These are phyloP conservation scores for Stenichneumon culpator DNA, from an alignment of 2,888 invertebrate species.

Conservation along the genomic window DNA sequence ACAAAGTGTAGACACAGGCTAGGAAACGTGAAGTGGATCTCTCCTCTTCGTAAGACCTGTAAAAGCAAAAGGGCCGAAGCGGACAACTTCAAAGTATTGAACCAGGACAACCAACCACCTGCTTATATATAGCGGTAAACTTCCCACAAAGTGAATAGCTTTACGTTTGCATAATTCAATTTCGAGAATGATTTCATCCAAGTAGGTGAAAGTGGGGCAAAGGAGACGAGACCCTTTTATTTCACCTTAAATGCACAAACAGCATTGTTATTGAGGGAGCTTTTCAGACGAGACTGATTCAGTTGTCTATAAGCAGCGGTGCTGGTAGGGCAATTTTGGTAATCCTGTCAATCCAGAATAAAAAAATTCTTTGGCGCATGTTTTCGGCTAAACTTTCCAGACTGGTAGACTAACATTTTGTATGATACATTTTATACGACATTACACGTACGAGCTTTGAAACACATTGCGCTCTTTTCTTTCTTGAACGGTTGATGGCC, in stretches of 20 bases:
- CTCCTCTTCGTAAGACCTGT: background rate
- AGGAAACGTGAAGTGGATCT: constrained; percentile 1
- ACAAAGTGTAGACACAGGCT: background rate
- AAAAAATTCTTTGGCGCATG: no score
- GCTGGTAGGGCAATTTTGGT: background rate
- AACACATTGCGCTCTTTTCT: background rate
- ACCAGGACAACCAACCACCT: constrained; percentile 7
- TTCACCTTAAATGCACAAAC: background rate
- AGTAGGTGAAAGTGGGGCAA: background rate
- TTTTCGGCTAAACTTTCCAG: no score
- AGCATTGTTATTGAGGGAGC: background rate
- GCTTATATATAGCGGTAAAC: background rate
- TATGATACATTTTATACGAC: background rate
- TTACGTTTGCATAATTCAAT: background rate
- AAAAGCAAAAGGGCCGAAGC: background rate
- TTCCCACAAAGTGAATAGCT: background rate
- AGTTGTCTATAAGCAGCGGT: no score
- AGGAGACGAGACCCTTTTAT: background rate
- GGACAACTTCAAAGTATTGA: constrained; percentile 15
- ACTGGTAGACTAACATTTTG: background rate
- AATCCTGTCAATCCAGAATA: no score
- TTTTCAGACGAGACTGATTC: no score
- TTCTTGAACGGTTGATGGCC: constrained; percentile 1
- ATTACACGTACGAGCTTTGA: background rate
- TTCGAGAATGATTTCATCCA: background rate